phyloP scores from a whole-genome alignment of 2,888 invertebrate species.

The Arctia plantaginis region DNA sequence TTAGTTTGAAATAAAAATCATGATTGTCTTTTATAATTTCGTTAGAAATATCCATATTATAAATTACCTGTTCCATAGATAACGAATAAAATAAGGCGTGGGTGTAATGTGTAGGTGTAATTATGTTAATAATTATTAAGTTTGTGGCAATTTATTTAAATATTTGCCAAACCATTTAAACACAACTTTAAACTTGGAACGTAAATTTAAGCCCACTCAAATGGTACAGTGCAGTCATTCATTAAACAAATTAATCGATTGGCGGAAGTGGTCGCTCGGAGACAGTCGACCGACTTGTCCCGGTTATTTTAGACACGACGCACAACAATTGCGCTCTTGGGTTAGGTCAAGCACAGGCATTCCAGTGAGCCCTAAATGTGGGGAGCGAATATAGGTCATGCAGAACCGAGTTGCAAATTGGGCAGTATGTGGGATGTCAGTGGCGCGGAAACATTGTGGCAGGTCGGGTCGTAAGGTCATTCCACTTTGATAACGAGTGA shows the following conservation, averaged over 20 bases:
- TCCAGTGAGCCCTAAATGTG: constrained; percentile 80
- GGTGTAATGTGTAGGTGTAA: neutral
- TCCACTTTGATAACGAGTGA: constrained; percentile 67
- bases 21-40: constrained; percentile 10
- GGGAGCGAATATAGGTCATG: constrained; percentile 83
- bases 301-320: constrained; percentile 74
- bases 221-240: constrained; percentile 23
- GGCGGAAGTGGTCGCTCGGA: constrained; percentile 68
- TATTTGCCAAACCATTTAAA: neutral
- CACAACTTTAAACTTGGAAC: constrained; percentile 15
- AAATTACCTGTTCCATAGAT: neutral
- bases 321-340: constrained; percentile 73
- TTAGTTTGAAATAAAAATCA: constrained; percentile 8
- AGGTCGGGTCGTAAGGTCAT: constrained; percentile 81
- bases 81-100: neutral
- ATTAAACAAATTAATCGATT: constrained; percentile 52
- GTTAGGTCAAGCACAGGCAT: constrained; percentile 83
- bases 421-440: constrained; percentile 48
- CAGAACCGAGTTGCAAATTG: constrained; percentile 66
- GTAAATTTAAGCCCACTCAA: constrained; percentile 10
- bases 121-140: neutral
- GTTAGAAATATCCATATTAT: neutral
- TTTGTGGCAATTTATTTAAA: neutral
- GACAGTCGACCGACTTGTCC: constrained; percentile 66
- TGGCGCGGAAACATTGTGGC: constrained; percentile 70